Percentiles rank a stretch among this genome's conserved stretches.
phyloP scores from a whole-genome alignment of 2,888 invertebrate species.

The Dioctria rufipes region DNA sequence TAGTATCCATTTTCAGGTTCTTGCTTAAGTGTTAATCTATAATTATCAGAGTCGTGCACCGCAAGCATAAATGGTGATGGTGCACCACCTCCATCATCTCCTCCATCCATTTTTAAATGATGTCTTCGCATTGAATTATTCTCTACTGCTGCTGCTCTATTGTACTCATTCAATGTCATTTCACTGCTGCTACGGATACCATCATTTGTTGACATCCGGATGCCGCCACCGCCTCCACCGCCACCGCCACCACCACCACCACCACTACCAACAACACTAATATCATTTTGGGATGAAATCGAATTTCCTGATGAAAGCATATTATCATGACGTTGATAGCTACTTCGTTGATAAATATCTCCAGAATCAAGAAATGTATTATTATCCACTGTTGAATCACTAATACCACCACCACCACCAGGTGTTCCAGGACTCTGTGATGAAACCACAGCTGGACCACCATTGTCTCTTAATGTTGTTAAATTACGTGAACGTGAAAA shows the following conservation, averaged over 20 bases:
- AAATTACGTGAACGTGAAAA: conserved; percentile 55
- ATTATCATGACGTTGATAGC: conserved; percentile 60
- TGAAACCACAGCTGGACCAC: conserved; percentile 16
- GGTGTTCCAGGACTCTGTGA: conserved; percentile 57
- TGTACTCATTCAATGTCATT: conserved; percentile 70
- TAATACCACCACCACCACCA: background rate
- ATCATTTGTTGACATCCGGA: conserved; percentile 57
- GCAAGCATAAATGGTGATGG: conserved; percentile 60
- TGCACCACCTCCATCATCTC: conserved; percentile 62
- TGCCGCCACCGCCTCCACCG: background rate
- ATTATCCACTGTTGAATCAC: conserved; percentile 34
- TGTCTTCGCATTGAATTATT: conserved; percentile 65
- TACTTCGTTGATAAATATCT: conserved; percentile 53
- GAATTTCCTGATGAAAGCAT: conserved; percentile 60
- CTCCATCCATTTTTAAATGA: conserved; percentile 66
- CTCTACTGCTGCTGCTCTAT: conserved; percentile 64
- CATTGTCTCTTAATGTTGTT: conserved; percentile 51
- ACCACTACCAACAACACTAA: conserved; percentile 11
- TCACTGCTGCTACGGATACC: conserved; percentile 67
- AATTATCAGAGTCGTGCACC: conserved; percentile 65
- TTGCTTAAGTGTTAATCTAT: conserved; percentile 70
- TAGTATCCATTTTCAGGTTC: conserved; percentile 71
- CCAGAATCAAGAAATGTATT: conserved; percentile 53
- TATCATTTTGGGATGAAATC: background rate
- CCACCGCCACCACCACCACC: too few relatives aligned